Conservation (phyloP, 2,888 invertebrate genomes). For the Drosophila borborema region DNA sequence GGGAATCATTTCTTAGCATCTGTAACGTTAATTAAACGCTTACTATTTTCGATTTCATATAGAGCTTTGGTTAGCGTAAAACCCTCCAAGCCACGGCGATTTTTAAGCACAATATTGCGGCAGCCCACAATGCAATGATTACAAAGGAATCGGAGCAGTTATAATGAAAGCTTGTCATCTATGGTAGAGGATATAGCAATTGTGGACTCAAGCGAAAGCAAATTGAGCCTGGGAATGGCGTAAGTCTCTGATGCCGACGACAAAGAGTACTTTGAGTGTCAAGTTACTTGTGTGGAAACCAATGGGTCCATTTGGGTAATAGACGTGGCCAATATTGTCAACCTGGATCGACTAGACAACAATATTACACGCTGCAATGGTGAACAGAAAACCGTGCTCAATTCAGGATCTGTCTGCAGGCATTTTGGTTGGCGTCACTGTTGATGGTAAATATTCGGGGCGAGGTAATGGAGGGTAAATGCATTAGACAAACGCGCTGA, state of each 20-base stretch:
- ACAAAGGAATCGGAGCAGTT: background rate
- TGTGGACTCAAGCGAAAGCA: background rate
- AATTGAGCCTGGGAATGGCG: constrained; percentile 45
- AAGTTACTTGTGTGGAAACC: constrained; percentile 34
- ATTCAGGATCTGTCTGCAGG: constrained; percentile 24
- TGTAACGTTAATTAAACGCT: background rate
- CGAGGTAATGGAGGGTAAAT: constrained; percentile 23
- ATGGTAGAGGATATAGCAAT: background rate
- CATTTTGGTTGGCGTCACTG: constrained; percentile 32
- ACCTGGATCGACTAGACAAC: constrained; percentile 20
- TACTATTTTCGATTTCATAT: background rate
- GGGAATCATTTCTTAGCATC: no score
- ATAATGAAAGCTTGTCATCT: background rate
- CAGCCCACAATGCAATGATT: background rate
- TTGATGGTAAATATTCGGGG: constrained; percentile 35
- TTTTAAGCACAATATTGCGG: background rate
- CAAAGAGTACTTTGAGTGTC: constrained; percentile 37
- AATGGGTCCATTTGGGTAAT: constrained; percentile 55
- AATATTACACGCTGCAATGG: constrained; percentile 17
- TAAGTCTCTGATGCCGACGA: constrained; percentile 14
- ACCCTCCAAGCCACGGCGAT: background rate
- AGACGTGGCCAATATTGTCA: constrained; percentile 8
- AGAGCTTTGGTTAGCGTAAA: constrained; percentile 24
- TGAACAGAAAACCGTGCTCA: constrained; percentile 2
- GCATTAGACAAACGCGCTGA: background rate